Percentiles rank a stretch among this genome's conserved stretches.
phyloP scores from a whole-genome alignment of 1,140 invertebrate genomes.

The Leucophenga varia region DNA sequence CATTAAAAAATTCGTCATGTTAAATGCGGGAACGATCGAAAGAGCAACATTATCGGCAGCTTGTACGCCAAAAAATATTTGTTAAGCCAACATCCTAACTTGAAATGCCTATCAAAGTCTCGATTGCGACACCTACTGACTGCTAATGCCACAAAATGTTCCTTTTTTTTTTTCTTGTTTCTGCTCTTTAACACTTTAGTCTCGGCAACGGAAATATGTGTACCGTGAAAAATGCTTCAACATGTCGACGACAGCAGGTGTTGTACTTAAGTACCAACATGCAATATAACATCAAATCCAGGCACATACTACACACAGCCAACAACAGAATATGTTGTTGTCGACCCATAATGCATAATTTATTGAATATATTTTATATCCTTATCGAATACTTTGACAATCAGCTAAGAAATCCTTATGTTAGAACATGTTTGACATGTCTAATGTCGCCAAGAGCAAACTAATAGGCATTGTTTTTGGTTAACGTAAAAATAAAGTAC shows the following conservation, averaged over 20 bases:
- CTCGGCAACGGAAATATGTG: constrained; percentile 26
- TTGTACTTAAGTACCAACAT: too few species aligned
- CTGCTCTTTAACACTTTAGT: constrained; percentile 21
- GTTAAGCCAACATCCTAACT: too few species aligned
- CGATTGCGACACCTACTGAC: constrained; percentile 29
- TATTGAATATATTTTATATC: constrained; percentile 26
- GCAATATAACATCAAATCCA: constrained; percentile 29
- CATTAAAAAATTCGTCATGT: constrained; percentile 3
- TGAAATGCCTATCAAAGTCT: too few species aligned
- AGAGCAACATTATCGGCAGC: constrained; percentile 38
- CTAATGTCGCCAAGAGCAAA: too few species aligned
- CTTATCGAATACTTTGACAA: background rate
- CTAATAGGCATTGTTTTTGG: too few species aligned
- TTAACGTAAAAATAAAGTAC: too few species aligned
- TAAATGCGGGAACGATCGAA: constrained; percentile 6
- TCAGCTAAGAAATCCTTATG: constrained; percentile 22
- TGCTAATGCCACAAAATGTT: constrained; percentile 51
- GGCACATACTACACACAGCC: too few species aligned
- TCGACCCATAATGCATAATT: constrained; percentile 43
- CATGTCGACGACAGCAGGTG: constrained; percentile 28
- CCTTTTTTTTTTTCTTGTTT: too few species aligned
- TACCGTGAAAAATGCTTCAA: background rate
- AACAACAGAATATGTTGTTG: too few species aligned
- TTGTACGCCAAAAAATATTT: too few species aligned
- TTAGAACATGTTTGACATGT: constrained; percentile 17